A percentile compares a stretch with the other conserved stretches of the same genome.
Evolutionary conservation across 2,797 vertebrate genomes (phyloP).

Genomic region (Hippocampus kuda): DNA sequence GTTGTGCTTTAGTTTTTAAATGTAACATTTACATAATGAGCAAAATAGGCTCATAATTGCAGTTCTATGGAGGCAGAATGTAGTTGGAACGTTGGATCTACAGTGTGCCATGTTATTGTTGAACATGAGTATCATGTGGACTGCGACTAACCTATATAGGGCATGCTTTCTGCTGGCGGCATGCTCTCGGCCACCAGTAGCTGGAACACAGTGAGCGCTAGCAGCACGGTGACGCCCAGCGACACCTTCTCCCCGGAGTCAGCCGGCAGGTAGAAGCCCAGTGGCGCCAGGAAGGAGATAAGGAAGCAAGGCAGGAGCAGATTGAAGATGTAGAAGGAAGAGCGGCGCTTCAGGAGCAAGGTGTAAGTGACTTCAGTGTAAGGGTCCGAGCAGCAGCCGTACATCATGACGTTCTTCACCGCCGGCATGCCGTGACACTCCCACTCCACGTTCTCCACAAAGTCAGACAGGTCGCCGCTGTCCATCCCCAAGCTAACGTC

Average conservation of each 20-base stretch:
- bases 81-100: no score
- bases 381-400: slow-evolving; percentile 93
- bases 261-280: slow-evolving; percentile 93
- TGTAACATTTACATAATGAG: no score
- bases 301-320: slow-evolving; percentile 89
- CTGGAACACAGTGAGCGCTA: slow-evolving; percentile 95
- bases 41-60: no score
- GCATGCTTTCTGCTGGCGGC: slow-evolving; percentile 94
- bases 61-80: no score
- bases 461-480: slow-evolving; percentile 87
- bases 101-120: not conserved
- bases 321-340: slow-evolving; percentile 95
- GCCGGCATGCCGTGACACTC: slow-evolving; percentile 95
- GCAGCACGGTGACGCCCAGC: slow-evolving; percentile 87
- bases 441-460: slow-evolving; percentile 96
- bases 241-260: slow-evolving; percentile 97
- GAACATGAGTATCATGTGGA: not conserved
- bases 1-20: no score
- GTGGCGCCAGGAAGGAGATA: slow-evolving; percentile 91
- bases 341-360: slow-evolving; percentile 86
- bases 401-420: slow-evolving; percentile 85
- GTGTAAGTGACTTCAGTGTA: slow-evolving; percentile 96
- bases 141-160: slow-evolving; percentile 75
- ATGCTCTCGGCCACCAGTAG: slow-evolving; percentile 97
- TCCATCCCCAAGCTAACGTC: slow-evolving; percentile 83